Base-by-base conservation (phyloP, 1,140 invertebrate genomes). In the Heliconius himera region DNA sequence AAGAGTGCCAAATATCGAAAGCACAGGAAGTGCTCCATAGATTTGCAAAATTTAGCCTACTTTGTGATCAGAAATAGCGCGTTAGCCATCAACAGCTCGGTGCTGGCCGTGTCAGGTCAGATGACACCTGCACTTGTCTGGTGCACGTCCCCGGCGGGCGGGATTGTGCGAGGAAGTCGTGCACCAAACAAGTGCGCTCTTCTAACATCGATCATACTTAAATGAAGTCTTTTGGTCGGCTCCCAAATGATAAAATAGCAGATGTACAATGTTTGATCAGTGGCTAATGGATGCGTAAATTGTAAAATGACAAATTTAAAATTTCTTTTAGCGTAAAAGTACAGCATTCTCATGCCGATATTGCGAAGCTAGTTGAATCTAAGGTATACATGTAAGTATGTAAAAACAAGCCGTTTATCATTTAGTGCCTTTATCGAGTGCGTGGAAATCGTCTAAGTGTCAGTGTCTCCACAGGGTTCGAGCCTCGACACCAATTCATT, bases 221-320 rank as follows among this genome's bases (percentile, higher is more conserved):
- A 82, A 91, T 84, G 85, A 89, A 87, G 79, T 89, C 84, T 82
- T 84, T 89, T 81, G 81, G 81, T 77, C 86, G 90, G 92, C 91
- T 89, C 88, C 90, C 88, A 94, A 94, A 94, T 93, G 91, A 93
- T 94, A 93, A 93, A 92, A 82, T 91, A 91, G 89, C 91, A 85
- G 81, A 89, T 89, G 85, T 85, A 83, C 77, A 81, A 84, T 77
- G 70, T 72, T 38, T 72, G 70, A 72, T 66, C 26, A 16, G 60
- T 80, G 83, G 82, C 83, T 66, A 78, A 83, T 85, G 81, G 78
- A 86, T 91, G 88, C 83, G 77, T 80, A 81, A 85, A 87, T 84
- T 84, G 85, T 82, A 89, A 85, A 83, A 86, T 86, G 83, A 88
- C 77, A 84, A 87, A 89, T 83, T 80, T 78, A 79, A 81, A 79